Percentiles rank a stretch among this genome's conserved stretches.
phyloP scores from a whole-genome alignment of 2,113 vertebrate species.

The Poeciliopsis prolifica region DNA sequence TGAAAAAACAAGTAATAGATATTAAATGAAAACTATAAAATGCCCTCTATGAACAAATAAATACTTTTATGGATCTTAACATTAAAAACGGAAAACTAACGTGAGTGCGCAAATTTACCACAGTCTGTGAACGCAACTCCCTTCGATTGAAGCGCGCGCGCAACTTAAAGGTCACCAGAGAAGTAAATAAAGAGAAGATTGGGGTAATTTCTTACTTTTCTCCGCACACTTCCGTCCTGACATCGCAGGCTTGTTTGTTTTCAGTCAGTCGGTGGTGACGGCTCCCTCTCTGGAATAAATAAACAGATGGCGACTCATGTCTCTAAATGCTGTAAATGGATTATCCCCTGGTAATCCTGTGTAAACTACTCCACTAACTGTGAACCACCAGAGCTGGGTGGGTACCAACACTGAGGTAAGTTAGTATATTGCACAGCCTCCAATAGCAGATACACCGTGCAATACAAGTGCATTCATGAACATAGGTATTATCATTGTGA shows the following conservation, averaged over 20 bases:
- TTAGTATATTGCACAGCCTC: slow-evolving; percentile 20
- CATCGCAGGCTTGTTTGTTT: slow-evolving; percentile 6
- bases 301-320: slow-evolving; percentile 82
- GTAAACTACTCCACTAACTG: slow-evolving; percentile 75
- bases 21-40: neutral
- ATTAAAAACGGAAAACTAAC: no score
- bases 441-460: slow-evolving; percentile 4
- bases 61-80: neutral
- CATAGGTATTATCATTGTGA: neutral
- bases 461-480: slow-evolving; percentile 1
- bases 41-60: neutral
- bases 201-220: neutral
- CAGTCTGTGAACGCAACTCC: slow-evolving; percentile 27
- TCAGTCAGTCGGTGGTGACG: slow-evolving; percentile 33
- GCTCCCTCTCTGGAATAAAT: slow-evolving; percentile 66
- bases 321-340: slow-evolving; percentile 79
- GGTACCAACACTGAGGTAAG: slow-evolving; percentile 22
- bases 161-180: neutral
- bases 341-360: slow-evolving; percentile 79
- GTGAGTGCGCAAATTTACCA: neutral
- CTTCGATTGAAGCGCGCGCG: slow-evolving; percentile 34
- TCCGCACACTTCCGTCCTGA: slow-evolving; percentile 2
- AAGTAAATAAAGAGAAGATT: neutral
- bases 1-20: no score
- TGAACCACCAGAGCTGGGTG: slow-evolving; percentile 41